Evolutionary conservation across 2,888 invertebrate species (phyloP), one percentile per base, ranked within the genome.

Genomic region (Seira sanloemensis): DNA sequence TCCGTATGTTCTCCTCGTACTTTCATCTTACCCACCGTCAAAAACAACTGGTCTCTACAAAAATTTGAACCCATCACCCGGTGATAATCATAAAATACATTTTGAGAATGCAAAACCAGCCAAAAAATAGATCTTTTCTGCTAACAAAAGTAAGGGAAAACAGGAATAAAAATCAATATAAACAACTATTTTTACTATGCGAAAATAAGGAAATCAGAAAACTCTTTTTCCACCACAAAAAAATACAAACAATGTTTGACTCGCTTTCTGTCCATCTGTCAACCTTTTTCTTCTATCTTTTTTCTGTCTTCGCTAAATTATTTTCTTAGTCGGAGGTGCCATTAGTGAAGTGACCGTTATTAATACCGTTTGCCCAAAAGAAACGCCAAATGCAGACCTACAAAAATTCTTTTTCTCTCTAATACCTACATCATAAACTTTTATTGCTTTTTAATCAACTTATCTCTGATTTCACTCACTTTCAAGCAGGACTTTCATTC

Each of bases 1-100:
- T 86, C 88, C 88, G 86, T 87, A 84, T 86, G 86, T 85, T 83
- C 82, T 78, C 82, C 84, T 58, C 83, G 79, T 84, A 78, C 78
- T 78, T 80, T 78, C 78, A 78, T 78, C 75, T 84, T 78, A 75
- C 84, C 84, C 84, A 84, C 78, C 84, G 78, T 78, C 78, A 78
- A 84, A 78, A 24, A 68, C 75, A 84, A 76, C 81, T 85, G 76
- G 74, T 79, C 83, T 86, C 82, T n/a, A 9, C 5, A 74, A 76
- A 85, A 86, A 82, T 85, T 85, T 78, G 76, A 81, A 85, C 81
- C 78, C 77, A 85, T 85, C 81, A 66, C 81, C 77, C 81, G 81
- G 85, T 85, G 85, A 85, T 85, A 75, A 81, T 66, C 78, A 78
- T 78, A 76, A 58, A 58, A 58, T 58, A 58, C n/a, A 66, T 23